phyloP scores from a whole-genome alignment of 2,797 vertebrate genomes.

The Sebastes trivittatus region DNA sequence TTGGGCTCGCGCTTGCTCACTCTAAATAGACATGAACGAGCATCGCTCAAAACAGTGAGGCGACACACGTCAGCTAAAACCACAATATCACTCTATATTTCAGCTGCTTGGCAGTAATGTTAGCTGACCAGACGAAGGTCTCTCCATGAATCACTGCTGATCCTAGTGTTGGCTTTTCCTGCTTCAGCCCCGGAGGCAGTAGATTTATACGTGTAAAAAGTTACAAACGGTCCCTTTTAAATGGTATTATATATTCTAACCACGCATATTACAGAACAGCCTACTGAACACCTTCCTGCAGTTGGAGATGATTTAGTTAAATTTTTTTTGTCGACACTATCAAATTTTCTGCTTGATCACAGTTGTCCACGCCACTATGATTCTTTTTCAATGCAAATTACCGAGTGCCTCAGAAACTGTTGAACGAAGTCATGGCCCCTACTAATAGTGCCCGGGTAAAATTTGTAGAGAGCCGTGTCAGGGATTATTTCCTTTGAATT shows the following conservation, averaged over 20 bases:
- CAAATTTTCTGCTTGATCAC: slow-evolving; percentile 16
- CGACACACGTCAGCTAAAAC: too few relatives aligned
- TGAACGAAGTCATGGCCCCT: slow-evolving; percentile 24
- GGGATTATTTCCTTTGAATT: slow-evolving; percentile 50
- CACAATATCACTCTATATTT: too few relatives aligned
- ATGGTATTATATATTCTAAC: neutral
- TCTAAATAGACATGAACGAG: too few relatives aligned
- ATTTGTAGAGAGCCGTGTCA: slow-evolving; percentile 51
- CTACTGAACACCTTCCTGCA: neutral
- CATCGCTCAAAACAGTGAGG: too few relatives aligned
- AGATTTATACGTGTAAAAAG: too few relatives aligned
- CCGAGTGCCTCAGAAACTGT: slow-evolving; percentile 24
- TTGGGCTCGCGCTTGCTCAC: too few relatives aligned
- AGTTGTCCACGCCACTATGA: neutral
- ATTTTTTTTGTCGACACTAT: neutral
- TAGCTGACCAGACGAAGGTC: too few relatives aligned
- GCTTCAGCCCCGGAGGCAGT: too few relatives aligned
- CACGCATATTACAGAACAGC: neutral
- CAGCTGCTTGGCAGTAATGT: too few relatives aligned
- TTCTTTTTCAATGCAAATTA: slow-evolving; percentile 34
- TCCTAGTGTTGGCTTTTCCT: too few relatives aligned
- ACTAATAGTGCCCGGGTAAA: slow-evolving; percentile 37
- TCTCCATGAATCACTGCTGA: too few relatives aligned
- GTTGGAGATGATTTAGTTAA: neutral
- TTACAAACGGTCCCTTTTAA: too few relatives aligned